Base-by-base conservation (phyloP, 2,888 invertebrate genomes). In the Agrotis ipsilon region DNA sequence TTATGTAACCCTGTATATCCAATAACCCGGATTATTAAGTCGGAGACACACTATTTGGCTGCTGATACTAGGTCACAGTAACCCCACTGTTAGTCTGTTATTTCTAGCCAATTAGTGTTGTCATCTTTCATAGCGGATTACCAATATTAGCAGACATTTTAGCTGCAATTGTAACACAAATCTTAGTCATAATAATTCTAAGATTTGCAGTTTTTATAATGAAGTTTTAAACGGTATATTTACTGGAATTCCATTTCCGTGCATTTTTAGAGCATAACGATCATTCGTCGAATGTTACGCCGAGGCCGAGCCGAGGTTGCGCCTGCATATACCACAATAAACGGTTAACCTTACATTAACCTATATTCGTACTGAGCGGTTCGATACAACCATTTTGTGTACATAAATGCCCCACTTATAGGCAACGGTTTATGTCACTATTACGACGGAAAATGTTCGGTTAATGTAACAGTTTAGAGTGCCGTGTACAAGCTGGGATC, bases 271-370 rank as follows among this genome's bases (percentile, higher is more conserved):
- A 70, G 70, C 52, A 24, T 75, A 82, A 75, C 78, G 67, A 73
- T 70, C 69, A 67, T 71, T 73, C 52, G 18, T 43, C 21, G 43
- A 77, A 65, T 65, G 54, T 24, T 48, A 16, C 14, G 19, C 48
- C 48, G 67, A 68, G 70, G 79, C 61, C 70, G 46, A 18, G 9
- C 24, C 19, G 78, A 58, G 79, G 67, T 60, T 78, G 62, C 19
- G 57, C 49, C 54, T 74, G 78, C 79, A 74, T 70, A 70, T 67
- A 73, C 62, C 62, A 82, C 67, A 75, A 54, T 69, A 62, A 68
- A 59, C 57, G 21, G 48, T 73, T 74, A 82, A 74, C 71, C 61
- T 64, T 61, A 70, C 83, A 74, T 83, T 83, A 83, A 83, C 83
- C 82, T 76, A 83, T 83, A 69, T 83, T 83, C 68, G 69, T 68